These are phyloP conservation scores for Tyria jacobaeae DNA, from an alignment of 2,888 invertebrate species.

Conservation along the genomic window DNA sequence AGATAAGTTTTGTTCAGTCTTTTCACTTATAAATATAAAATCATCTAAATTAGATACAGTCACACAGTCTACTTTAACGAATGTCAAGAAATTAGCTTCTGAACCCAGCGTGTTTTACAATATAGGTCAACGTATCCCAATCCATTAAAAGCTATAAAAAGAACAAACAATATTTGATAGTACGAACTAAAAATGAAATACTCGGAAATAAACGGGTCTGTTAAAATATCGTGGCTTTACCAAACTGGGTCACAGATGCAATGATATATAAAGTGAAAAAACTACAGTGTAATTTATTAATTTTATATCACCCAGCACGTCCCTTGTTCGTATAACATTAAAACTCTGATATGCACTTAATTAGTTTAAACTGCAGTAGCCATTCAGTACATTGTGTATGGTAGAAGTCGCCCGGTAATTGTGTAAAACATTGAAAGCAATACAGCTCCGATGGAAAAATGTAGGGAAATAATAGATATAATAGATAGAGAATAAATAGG, in stretches of 20 bases:
- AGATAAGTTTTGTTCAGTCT: too few species aligned
- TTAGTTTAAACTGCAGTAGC: neutral
- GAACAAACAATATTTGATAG: slow-evolving; percentile 35
- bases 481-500: too few species aligned
- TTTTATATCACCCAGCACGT: neutral
- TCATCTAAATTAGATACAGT: slow-evolving; percentile 7
- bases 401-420: neutral
- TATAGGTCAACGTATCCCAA: neutral
- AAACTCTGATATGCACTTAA: neutral
- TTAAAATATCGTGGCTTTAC: neutral
- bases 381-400: too few species aligned
- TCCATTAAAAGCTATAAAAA: slow-evolving; percentile 21
- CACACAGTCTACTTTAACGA: slow-evolving; percentile 2
- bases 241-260: slow-evolving; percentile 10
- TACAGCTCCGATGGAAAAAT: too few species aligned
- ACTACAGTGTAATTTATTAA: neutral
- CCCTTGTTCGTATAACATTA: neutral
- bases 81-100: slow-evolving; percentile 5
- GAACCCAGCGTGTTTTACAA: neutral
- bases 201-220: neutral
- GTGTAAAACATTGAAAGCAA: neutral
- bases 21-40: slow-evolving; percentile 17
- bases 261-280: slow-evolving; percentile 1
- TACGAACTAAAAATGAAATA: slow-evolving; percentile 16
- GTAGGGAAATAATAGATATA: too few species aligned